Evolutionary conservation across 2,797 vertebrate genomes (phyloP).

Genomic region (Falco berigora): DNA sequence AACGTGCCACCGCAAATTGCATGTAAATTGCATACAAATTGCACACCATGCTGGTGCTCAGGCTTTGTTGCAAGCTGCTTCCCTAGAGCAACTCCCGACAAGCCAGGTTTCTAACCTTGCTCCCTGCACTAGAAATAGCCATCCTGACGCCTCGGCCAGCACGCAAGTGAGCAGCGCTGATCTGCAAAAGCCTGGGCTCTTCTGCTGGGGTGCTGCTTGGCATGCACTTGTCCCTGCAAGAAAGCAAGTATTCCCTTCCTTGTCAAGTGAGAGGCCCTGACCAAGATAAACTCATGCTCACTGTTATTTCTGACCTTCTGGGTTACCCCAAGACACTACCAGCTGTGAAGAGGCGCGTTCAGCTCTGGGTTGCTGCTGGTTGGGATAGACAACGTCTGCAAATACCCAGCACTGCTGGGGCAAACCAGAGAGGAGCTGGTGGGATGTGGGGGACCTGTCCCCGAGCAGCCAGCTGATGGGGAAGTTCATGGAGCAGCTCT

Average conservation of each 20-base stretch:
- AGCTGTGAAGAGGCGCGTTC: neutral
- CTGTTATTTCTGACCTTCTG: neutral
- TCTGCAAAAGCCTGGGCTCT: neutral
- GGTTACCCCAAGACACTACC: neutral
- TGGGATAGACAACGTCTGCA: fast-evolving
- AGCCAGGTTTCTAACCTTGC: neutral
- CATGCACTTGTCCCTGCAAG: neutral
- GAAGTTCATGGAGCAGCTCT: no score
- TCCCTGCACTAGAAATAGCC: neutral
- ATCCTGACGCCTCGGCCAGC: neutral
- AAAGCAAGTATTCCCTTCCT: neutral
- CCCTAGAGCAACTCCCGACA: neutral
- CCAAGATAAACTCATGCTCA: no score
- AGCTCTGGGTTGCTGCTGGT: neutral
- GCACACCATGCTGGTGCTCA: neutral
- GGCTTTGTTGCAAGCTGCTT: neutral
- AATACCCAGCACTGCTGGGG: fast-evolving
- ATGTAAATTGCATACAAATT: neutral
- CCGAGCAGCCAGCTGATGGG: neutral
- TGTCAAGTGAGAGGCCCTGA: neutral
- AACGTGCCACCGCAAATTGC: neutral
- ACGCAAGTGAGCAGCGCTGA: neutral
- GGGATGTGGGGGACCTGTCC: neutral
- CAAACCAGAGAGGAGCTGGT: neutral
- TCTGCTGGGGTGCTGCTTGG: neutral